These are phyloP conservation scores for Myotis daubentonii DNA, from an alignment of 2,797 vertebrate species.

Conservation along the genomic window DNA sequence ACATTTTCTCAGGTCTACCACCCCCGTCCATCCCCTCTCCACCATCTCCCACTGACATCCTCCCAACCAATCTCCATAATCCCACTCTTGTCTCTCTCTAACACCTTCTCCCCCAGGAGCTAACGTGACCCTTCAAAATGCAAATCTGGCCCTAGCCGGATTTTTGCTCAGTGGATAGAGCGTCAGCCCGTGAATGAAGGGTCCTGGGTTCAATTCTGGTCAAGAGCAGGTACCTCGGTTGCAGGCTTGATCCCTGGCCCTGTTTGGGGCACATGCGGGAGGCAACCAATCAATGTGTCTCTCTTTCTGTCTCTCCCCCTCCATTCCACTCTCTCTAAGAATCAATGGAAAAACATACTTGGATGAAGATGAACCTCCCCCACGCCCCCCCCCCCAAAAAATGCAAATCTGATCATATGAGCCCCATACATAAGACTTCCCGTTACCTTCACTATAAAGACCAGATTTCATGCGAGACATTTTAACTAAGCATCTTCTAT, in stretches of 20 bases:
- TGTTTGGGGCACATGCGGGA: too few relatives aligned
- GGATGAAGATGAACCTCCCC: too few relatives aligned
- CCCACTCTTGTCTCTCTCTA: background rate
- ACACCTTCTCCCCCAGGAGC: background rate
- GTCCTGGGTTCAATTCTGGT: too few relatives aligned
- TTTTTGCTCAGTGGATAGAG: too few relatives aligned
- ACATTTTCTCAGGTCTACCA: background rate
- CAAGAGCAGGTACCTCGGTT: too few relatives aligned
- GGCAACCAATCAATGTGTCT: too few relatives aligned
- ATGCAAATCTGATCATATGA: background rate
- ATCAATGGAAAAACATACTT: too few relatives aligned
- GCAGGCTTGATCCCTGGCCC: too few relatives aligned
- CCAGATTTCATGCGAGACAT: background rate
- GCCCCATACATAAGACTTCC: background rate
- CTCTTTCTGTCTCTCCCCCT: too few relatives aligned
- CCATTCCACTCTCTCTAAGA: too few relatives aligned
- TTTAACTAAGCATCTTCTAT: background rate
- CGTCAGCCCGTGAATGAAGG: too few relatives aligned
- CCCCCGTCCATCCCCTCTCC: background rate
- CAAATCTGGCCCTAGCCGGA: background rate
- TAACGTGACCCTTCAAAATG: background rate
- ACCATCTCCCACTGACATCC: background rate
- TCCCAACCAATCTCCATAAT: background rate
- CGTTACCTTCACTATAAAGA: background rate
- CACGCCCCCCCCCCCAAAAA: background rate